These are phyloP conservation scores for Heteromyza rotundicornis DNA, from an alignment of 2,888 invertebrate genomes.

Conservation along the genomic window DNA sequence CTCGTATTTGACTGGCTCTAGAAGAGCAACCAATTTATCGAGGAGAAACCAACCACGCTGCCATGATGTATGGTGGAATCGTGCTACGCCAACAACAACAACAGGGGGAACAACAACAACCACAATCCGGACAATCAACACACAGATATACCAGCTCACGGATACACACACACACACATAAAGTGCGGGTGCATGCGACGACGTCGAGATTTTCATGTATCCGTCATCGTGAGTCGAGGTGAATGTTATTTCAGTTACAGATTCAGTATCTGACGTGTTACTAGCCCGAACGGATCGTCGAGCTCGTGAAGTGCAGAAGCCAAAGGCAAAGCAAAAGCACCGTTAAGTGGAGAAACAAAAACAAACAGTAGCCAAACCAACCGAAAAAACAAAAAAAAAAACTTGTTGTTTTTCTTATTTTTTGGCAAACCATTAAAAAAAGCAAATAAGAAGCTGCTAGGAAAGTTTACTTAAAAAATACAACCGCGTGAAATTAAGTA, in stretches of 20 bases:
- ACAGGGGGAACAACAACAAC: not conserved
- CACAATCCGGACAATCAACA: constrained; percentile 21
- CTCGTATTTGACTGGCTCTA: no score
- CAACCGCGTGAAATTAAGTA: constrained; percentile 24
- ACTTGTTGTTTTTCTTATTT: constrained; percentile 1
- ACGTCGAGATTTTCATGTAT: constrained; percentile 36
- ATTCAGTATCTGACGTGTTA: constrained; percentile 63
- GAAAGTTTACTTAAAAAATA: constrained; percentile 22
- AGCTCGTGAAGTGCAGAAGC: constrained; percentile 24
- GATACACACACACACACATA: constrained; percentile 15
- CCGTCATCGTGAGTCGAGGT: constrained; percentile 52
- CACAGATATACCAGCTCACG: constrained; percentile 10
- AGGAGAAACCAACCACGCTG: constrained; percentile 21
- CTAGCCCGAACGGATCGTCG: constrained; percentile 58
- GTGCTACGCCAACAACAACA: constrained; percentile 34
- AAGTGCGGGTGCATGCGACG: constrained; percentile 35
- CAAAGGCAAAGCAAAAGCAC: constrained; percentile 15
- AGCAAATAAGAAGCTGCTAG: not conserved
- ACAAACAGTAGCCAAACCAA: constrained; percentile 12
- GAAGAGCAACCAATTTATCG: no score
- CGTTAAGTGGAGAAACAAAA: constrained; percentile 23
- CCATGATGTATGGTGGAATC: constrained; percentile 28
- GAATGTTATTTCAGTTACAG: constrained; percentile 63
- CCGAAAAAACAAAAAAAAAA: constrained; percentile 19
- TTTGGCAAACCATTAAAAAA: not conserved